Base-by-base conservation (phyloP, 1,140 invertebrate species). In the Thalassaphorura encarpata region DNA sequence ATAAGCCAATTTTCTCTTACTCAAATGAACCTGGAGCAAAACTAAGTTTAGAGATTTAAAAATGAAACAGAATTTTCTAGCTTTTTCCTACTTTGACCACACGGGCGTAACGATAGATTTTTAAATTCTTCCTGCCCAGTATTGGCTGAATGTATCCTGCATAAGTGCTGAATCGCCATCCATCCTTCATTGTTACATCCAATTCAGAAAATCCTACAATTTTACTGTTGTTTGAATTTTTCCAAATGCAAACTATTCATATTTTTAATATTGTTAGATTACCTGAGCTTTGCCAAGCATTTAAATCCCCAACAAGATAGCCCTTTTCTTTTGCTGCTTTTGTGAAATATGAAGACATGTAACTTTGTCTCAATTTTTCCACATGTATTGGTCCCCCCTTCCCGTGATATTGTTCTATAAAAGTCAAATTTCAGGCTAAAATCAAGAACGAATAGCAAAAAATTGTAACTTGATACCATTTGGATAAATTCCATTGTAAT, bases 121-220 rank as follows among this genome's bases (percentile, higher is more conserved):
- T 13, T 2, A 57, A 41, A 49, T 57, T 57, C 1, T 11, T 8
- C 21, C 55, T 46, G 16, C 23, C 21, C 13, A 33, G 4, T n/a
- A 56, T 24, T 15, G 60, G 56, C 52, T 57, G 16, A 3, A 57
- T 4, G 21, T 49, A 57, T 6, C 29, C 55, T 5, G 40, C 6
- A 45, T 11, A 57, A 2, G 55, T 57, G 2, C 48, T 39, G 18
- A 27, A 42, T 2, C 55, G 19, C 27, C 21, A n/a, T 3, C 55
- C 47, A 18, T 51, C 39, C 24, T 50, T 49, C 52, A 23, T 47
- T 2, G 48, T 57, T 43, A n/a, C 8, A 36, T 8, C n/a, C 8
- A n/a, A 36, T 11, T 11, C 8, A 11, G 33, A 36, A 36, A n/a
- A 11, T 36, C 8, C 33, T 36, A n/a, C 33, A 36, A 36, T 13